phyloP scores from a whole-genome alignment of 2,113 vertebrate genomes.

The Gambusia holbrooki region DNA sequence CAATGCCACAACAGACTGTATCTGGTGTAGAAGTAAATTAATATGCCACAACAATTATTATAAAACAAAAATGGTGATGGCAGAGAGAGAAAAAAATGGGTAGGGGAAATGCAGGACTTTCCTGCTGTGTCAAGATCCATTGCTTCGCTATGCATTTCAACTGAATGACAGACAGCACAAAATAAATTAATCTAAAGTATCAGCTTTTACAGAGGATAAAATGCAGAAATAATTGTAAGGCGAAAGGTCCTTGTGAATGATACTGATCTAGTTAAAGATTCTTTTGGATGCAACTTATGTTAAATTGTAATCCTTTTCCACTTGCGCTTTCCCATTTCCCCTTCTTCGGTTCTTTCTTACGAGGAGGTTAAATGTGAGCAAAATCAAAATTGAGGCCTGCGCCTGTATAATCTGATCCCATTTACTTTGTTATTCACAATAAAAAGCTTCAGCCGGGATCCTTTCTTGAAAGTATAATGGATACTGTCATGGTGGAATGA shows the following conservation, averaged over 20 bases:
- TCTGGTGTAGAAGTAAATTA: background rate
- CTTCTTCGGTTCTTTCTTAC: conserved; percentile 33
- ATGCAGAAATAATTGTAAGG: conserved; percentile 49
- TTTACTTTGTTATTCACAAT: conserved; percentile 68
- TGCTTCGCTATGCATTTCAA: background rate
- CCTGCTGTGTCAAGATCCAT: background rate
- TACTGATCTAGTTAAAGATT: conserved; percentile 46
- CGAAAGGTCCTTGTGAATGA: conserved; percentile 39
- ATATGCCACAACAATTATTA: background rate
- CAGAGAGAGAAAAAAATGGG: background rate
- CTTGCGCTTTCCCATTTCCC: conserved; percentile 51
- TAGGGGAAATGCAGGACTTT: background rate
- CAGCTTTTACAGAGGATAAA: conserved; percentile 42
- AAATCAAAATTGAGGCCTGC: conserved; percentile 51
- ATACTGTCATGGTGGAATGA: conserved; percentile 48
- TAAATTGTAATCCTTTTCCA: conserved; percentile 64
- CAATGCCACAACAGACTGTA: background rate
- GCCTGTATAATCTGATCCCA: conserved; percentile 62
- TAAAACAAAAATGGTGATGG: background rate
- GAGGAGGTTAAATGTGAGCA: conserved; percentile 60
- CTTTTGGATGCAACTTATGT: conserved; percentile 60
- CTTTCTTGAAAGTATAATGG: conserved; percentile 63
- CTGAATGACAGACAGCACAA: background rate
- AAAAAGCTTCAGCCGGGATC: conserved; percentile 53
- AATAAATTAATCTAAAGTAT: conserved; percentile 33